Evolutionary conservation across 2,888 invertebrate species (phyloP), one percentile per base, ranked within the genome.

Genomic region (Tiliacea aurago): DNA sequence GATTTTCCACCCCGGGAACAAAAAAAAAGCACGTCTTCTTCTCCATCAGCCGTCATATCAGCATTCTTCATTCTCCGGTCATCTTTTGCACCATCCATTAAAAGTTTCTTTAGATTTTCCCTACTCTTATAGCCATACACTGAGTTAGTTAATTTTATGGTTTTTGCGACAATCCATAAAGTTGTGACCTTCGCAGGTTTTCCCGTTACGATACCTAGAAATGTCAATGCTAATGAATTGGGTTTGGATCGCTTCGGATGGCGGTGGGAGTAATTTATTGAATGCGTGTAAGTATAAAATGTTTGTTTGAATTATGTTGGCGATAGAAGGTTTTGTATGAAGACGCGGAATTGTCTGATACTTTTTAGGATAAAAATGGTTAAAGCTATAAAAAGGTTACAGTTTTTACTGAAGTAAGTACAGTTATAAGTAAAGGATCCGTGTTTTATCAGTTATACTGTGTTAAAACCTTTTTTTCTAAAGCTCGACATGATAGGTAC

Each of bases 171-270:
- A 67, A 65, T 56, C 61, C 61, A 62, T 73, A 68, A 53, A 59
- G 28, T 23, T 33, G n/a, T 66, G 73, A 78, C 56, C 73, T 78
- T 78, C 47, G 4, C 28, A 62, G 51, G 61, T 56, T 66, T 64
- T 69, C 41, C 43, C 33, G 5, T 69, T 18, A 68, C 63, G 72
- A 78, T 74, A 28, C 28, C 28, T 28, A 70, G 66, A 83, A 83
- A 83, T 83, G 76, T 73, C 68, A 76, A 58, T 82, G 53, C n/a
- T 67, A 73, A 79, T 79, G 66, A 71, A 79, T 79, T 62, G 59
- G 37, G 59, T 62, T 41, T 5, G 56, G 33, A 70, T 53, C n/a
- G 43, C 45, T 65, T 5, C 15, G 53, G 23, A 58, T 13, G 45
- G 69, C 2, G 28, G 51, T 18, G 47, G 53, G 13, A 59, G 41